Evolutionary conservation across 2,797 vertebrate genomes (phyloP).

Genomic region (Geotrypetes seraphini): DNA sequence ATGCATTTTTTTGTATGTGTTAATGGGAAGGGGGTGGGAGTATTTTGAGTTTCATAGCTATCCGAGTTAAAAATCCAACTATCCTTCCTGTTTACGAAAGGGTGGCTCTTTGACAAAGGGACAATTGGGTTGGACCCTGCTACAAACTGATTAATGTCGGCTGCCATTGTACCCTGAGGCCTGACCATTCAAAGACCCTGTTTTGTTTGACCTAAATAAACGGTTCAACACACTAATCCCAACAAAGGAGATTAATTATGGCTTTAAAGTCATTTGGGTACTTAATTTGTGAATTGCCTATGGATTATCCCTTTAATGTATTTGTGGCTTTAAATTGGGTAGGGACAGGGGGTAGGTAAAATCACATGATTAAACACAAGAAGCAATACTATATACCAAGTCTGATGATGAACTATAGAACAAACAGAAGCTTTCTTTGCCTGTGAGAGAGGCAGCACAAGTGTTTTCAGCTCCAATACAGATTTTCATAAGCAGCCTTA

Average conservation of each 20-base stretch:
- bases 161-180: slow-evolving; percentile 46
- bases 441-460: no score
- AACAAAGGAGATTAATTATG: slow-evolving; percentile 60
- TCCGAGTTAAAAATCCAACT: no score
- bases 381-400: no score
- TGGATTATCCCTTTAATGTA: slow-evolving; percentile 73
- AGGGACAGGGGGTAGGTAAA: slow-evolving; percentile 41
- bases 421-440: no score
- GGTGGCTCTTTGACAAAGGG: slow-evolving; percentile 28
- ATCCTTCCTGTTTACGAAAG: no score
- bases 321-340: slow-evolving; percentile 61
- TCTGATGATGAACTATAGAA: no score
- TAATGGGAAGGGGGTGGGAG: no score
- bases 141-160: slow-evolving; percentile 76
- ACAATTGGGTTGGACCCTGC: slow-evolving; percentile 44
- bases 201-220: slow-evolving; percentile 81
- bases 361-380: no score
- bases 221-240: slow-evolving; percentile 59
- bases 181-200: slow-evolving; percentile 56
- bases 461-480: no score
- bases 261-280: slow-evolving; percentile 53
- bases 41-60: no score
- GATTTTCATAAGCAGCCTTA: no score
- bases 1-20: neutral
- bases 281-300: slow-evolving; percentile 75